Evolutionary conservation across 2,113 vertebrate genomes (phyloP).

Genomic region (Proteles cristata): DNA sequence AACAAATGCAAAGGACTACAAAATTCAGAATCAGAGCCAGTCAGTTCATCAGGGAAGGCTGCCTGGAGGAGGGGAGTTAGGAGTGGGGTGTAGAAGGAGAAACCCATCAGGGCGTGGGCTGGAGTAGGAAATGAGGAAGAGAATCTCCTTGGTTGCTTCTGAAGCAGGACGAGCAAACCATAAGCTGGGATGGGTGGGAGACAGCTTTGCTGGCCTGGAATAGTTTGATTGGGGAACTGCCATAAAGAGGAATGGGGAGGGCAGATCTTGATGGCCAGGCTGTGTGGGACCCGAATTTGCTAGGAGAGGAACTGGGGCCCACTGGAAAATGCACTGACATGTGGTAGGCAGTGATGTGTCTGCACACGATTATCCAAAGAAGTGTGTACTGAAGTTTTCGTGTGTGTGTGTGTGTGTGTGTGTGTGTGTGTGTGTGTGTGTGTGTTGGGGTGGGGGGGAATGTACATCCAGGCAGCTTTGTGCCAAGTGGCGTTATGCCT

Average conservation of each 20-base stretch:
- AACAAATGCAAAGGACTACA: neutral
- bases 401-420: neutral
- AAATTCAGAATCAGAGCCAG: neutral
- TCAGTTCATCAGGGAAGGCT: slow-evolving; percentile 15
- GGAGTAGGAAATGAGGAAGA: neutral
- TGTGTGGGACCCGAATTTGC: neutral
- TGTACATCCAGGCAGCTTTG: slow-evolving; percentile 5
- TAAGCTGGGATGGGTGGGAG: too few relatives aligned
- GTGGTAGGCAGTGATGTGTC: neutral
- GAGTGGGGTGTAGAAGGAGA: neutral
- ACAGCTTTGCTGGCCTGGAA: neutral
- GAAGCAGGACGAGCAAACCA: neutral
- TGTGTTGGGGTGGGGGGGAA: too few relatives aligned
- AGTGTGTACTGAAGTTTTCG: neutral
- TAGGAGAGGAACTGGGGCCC: neutral
- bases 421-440: neutral
- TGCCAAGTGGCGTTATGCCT: slow-evolving; percentile 36
- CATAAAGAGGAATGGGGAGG: neutral
- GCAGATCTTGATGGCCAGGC: neutral
- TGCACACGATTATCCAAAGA: neutral
- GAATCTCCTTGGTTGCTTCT: neutral
- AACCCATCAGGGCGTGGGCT: neutral
- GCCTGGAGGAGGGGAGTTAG: slow-evolving; percentile 9
- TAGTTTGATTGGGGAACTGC: neutral
- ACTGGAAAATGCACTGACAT: neutral